A percentile compares a stretch with the other conserved stretches of the same genome.
Conservation (phyloP, 2,888 invertebrate genomes). For the Lysandra bellargus region DNA sequence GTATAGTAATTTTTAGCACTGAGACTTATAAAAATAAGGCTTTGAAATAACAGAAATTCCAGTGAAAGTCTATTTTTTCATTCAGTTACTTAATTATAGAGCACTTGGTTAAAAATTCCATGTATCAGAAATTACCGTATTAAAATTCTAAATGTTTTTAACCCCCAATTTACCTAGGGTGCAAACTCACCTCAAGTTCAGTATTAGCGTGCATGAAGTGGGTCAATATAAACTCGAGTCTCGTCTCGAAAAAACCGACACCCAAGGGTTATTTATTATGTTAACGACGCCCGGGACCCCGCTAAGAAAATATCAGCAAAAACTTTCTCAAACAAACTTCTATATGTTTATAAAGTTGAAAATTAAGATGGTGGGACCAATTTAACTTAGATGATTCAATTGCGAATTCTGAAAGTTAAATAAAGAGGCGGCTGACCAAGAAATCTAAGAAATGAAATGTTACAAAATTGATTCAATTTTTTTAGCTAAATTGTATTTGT, state of each 20-base stretch:
- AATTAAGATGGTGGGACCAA: slow-evolving; percentile 3
- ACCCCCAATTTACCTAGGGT: background rate
- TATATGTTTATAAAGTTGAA: slow-evolving; percentile 8
- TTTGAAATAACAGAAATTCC: too few relatives aligned
- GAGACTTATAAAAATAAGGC: too few relatives aligned
- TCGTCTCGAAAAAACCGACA: slow-evolving; percentile 9
- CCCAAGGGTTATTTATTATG: slow-evolving; percentile 21
- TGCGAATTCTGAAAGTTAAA: background rate
- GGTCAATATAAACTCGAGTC: background rate
- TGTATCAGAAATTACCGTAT: background rate
- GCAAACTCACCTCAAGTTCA: background rate
- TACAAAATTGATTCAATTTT: background rate
- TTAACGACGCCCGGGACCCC: background rate
- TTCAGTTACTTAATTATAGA: background rate
- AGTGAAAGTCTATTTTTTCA: background rate
- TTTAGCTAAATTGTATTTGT: background rate
- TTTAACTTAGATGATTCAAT: slow-evolving; percentile 2
- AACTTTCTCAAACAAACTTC: background rate
- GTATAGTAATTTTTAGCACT: too few relatives aligned
- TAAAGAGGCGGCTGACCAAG: background rate
- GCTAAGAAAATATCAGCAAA: slow-evolving; percentile 14
- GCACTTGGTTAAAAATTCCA: background rate
- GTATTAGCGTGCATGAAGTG: background rate
- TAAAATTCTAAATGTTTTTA: background rate
- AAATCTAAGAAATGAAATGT: background rate